These are phyloP conservation scores for Neosilurus mollespiculum DNA, from an alignment of 2,797 vertebrate species.

Conservation along the genomic window DNA sequence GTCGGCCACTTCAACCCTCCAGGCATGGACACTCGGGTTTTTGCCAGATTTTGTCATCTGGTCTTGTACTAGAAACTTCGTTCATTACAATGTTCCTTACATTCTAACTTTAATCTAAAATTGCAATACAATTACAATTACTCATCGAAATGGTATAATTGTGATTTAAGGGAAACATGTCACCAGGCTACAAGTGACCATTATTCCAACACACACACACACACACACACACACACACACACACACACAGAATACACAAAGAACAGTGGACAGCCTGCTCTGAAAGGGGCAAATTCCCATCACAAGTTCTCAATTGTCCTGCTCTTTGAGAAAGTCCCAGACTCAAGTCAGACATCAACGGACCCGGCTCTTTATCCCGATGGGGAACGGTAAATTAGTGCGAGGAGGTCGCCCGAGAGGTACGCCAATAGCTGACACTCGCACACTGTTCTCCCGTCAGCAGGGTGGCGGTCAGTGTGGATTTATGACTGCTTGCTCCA, in stretches of 20 bases:
- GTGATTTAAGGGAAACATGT: slow-evolving; percentile 17
- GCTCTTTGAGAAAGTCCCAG: slow-evolving; percentile 73
- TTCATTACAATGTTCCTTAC: background rate
- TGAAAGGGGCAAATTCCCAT: slow-evolving; percentile 61
- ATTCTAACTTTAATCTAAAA: background rate
- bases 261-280: slow-evolving; percentile 34
- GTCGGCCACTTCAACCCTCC: slow-evolving; percentile 8
- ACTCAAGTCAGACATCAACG: slow-evolving; percentile 76
- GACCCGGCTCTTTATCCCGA: slow-evolving; percentile 67
- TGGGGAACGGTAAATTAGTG: slow-evolving; percentile 73
- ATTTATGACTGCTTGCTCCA: slow-evolving; percentile 75
- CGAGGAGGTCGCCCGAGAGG: slow-evolving; percentile 66
- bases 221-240: slow-evolving; percentile 12
- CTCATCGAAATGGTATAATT: background rate
- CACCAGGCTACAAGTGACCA: slow-evolving; percentile 27
- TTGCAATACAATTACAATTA: background rate
- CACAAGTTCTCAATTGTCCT: slow-evolving; percentile 78
- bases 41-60: background rate
- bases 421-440: slow-evolving; percentile 50
- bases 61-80: background rate
- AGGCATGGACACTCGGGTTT: slow-evolving; percentile 15
- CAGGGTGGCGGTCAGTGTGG: slow-evolving; percentile 67
- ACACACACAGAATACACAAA: slow-evolving; percentile 31
- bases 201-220: slow-evolving; percentile 8
- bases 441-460: slow-evolving; percentile 65